These are phyloP conservation scores for Cyprinodon variegatus DNA, from an alignment of 2,113 vertebrate species.

Conservation along the genomic window DNA sequence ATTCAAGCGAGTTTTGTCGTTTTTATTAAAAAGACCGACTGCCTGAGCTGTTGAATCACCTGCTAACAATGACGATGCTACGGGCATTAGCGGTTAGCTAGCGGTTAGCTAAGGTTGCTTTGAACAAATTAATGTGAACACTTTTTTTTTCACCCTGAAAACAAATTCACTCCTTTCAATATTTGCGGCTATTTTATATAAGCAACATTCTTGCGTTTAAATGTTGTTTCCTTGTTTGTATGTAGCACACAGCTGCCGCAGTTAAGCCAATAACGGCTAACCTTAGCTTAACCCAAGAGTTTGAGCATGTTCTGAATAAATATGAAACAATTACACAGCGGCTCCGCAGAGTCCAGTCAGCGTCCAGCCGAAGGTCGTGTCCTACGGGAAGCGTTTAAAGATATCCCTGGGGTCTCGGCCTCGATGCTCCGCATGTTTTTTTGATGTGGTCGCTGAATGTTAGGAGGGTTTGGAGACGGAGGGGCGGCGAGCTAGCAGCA, in stretches of 20 bases:
- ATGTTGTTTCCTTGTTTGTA: slow-evolving; percentile 60
- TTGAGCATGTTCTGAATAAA: slow-evolving; percentile 52
- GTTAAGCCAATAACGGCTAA: slow-evolving; percentile 19
- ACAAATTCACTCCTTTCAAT: not conserved
- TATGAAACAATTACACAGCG: slow-evolving; percentile 63
- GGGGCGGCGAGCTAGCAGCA: slow-evolving; percentile 64
- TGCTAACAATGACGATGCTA: slow-evolving; percentile 64
- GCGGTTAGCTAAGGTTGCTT: not conserved
- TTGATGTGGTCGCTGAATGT: slow-evolving; percentile 56
- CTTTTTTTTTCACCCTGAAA: not conserved
- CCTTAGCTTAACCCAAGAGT: slow-evolving; percentile 42
- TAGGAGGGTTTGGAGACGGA: slow-evolving; percentile 49
- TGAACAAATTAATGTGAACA: not conserved
- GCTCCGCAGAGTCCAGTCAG: slow-evolving; percentile 66
- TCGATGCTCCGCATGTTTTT: slow-evolving; percentile 78
- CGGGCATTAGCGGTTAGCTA: slow-evolving; percentile 5
- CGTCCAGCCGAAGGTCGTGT: slow-evolving; percentile 74
- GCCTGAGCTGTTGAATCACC: slow-evolving; percentile 10
- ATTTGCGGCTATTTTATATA: not conserved
- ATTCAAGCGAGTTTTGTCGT: not conserved
- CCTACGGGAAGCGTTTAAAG: slow-evolving; percentile 58
- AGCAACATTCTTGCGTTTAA: not conserved
- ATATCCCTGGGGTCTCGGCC: slow-evolving; percentile 72
- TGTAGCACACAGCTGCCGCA: slow-evolving; percentile 59
- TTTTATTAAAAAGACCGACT: slow-evolving; percentile 11